phyloP scores from a whole-genome alignment of 2,113 vertebrate species.

The Ailurus styani region DNA sequence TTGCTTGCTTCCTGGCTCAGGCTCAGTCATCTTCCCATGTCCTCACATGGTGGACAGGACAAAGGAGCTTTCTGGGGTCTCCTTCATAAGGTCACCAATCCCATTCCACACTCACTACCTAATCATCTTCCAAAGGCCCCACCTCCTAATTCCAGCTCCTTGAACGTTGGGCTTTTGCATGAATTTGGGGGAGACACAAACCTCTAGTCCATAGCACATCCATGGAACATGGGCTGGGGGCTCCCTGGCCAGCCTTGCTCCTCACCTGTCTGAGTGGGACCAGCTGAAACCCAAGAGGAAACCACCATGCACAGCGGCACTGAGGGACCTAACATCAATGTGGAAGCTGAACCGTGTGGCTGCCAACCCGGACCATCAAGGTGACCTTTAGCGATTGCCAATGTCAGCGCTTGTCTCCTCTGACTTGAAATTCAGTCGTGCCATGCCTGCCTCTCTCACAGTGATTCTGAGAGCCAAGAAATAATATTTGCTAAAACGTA shows the following conservation, averaged over 20 bases:
- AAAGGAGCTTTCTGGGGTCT: too few species aligned
- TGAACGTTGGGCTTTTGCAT: background rate
- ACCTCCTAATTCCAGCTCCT: background rate
- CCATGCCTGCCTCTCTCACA: background rate
- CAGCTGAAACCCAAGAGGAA: background rate
- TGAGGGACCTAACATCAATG: background rate
- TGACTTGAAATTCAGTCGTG: background rate
- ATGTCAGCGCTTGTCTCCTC: rapidly evolving
- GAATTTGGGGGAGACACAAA: background rate
- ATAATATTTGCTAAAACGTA: background rate
- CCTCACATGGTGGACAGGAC: background rate
- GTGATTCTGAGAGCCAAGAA: background rate
- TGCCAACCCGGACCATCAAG: background rate
- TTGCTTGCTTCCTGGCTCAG: background rate
- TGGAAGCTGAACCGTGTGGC: background rate
- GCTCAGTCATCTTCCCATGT: background rate
- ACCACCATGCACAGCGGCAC: background rate
- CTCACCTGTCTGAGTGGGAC: background rate
- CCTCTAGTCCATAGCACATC: background rate
- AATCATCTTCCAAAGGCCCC: background rate
- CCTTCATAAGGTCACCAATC: background rate
- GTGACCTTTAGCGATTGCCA: background rate
- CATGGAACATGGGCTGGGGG: too few species aligned
- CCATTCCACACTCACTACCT: background rate
- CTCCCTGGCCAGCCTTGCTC: background rate